A percentile compares a stretch with the other conserved stretches of the same genome.
phyloP scores from a whole-genome alignment of 1,140 invertebrate species.

The Oppia nitens region DNA sequence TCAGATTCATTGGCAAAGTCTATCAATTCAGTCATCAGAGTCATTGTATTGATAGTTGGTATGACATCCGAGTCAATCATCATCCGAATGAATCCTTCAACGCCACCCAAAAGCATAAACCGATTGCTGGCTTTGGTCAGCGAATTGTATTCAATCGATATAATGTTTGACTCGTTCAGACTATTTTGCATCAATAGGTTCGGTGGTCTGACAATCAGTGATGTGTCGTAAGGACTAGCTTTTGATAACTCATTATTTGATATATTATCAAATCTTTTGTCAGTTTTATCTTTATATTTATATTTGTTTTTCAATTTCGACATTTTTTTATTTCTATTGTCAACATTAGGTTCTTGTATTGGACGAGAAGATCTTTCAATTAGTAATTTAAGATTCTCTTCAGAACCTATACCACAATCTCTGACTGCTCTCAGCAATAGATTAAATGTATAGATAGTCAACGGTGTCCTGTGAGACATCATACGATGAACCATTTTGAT shows the following conservation, averaged over 20 bases:
- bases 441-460: slow-evolving; percentile 53
- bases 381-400: slow-evolving; percentile 14
- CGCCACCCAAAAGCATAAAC: slow-evolving; percentile 61
- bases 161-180: not conserved
- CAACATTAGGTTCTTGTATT: too few relatives aligned
- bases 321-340: not conserved
- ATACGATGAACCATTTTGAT: slow-evolving; percentile 70
- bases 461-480: slow-evolving; percentile 37
- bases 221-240: not conserved
- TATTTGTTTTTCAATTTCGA: not conserved
- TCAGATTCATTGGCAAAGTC: slow-evolving; percentile 46
- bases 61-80: slow-evolving; percentile 46
- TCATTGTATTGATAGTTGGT: slow-evolving; percentile 61
- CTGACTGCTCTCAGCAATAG: slow-evolving; percentile 53
- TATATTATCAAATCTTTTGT: not conserved
- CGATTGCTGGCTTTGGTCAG: slow-evolving; percentile 2
- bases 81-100: slow-evolving; percentile 46
- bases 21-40: slow-evolving; percentile 50
- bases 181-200: not conserved
- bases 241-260: not conserved
- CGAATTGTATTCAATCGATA: slow-evolving; percentile 15
- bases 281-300: not conserved
- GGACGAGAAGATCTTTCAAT: too few relatives aligned
- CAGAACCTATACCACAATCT: slow-evolving; percentile 54
- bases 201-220: not conserved